Evolutionary conservation across 2,797 vertebrate species (phyloP).

Genomic region (Pseudomugil tenellus): DNA sequence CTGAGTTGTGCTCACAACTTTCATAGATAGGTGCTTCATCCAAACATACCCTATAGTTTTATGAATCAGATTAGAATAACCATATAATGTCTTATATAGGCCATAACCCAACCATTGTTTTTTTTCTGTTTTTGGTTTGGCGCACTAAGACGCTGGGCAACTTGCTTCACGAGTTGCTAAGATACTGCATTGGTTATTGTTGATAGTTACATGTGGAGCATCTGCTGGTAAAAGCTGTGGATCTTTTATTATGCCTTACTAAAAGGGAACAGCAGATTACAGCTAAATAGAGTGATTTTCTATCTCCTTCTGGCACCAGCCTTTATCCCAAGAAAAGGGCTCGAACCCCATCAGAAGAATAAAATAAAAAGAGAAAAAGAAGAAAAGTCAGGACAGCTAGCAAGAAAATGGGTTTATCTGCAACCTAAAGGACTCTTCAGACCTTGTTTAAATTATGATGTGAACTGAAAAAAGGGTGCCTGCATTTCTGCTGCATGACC

Average conservation of each 20-base stretch:
- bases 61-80: neutral
- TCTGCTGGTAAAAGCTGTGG: conserved; percentile 3
- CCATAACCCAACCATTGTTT: neutral
- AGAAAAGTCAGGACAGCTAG: neutral
- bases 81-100: too few species aligned
- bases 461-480: neutral
- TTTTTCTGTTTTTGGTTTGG: neutral
- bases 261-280: neutral
- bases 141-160: neutral
- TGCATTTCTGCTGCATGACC: too few species aligned
- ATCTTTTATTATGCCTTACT: conserved; percentile 5
- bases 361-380: neutral
- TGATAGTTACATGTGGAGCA: neutral
- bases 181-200: neutral
- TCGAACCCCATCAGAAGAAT: neutral
- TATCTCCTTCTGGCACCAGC: neutral
- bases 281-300: neutral
- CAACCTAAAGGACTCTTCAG: neutral
- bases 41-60: neutral
- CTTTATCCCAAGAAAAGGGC: neutral
- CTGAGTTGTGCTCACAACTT: neutral
- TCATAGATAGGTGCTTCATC: neutral
- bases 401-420: neutral
- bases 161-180: neutral
- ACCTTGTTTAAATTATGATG: neutral